Evolutionary conservation across 2,888 invertebrate species (phyloP), one percentile per base, ranked within the genome.

Genomic region (Villa cingulata): DNA sequence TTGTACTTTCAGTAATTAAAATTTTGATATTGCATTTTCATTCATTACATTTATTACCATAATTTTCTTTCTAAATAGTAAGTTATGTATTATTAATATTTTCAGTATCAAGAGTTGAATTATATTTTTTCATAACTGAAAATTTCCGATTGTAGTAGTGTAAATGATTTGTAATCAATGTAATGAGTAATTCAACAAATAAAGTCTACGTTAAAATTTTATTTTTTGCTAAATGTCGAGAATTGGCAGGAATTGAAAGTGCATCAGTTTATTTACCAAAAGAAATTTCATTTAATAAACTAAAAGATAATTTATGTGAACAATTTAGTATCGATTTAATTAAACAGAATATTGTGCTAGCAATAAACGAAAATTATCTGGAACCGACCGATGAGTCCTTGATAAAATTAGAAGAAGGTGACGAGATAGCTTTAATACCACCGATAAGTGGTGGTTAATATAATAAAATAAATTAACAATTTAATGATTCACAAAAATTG

Each of bases 181-280:
- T 27, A 9, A 55, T 55, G 55, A 51, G 41, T 44, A 50, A 48
- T 41, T 44, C 53, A 29, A n/a, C n/a, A n/a, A n/a, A n/a, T n/a
- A 48, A 39, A 34, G 73, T 78, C 2, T 70, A 70, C 55, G 75
- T 87, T 41, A 81, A 78, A 64, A 60, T 94, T 49, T 68, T 91
- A 58, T 91, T 95, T 71, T 95, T 95, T 70, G 94, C 91, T 1
- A 85, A 84, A 73, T 83, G 91, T 37, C 81, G 86, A 61, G 94
- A 95, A 66, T 68, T 92, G 46, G 76, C 80, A 19, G 86, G 86
- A 40, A 70, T 73, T 36, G 70, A 71, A 41, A 76, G 80, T 60
- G 70, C 75, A 7, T 66, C 62, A 15, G 61, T 85, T 37, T 58
- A 62, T 17, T 58, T 83, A 7, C 72, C 76, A 9, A 61, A 66